Base-by-base conservation (phyloP, 1,140 invertebrate genomes). In the Aphelenchoides besseyi region DNA sequence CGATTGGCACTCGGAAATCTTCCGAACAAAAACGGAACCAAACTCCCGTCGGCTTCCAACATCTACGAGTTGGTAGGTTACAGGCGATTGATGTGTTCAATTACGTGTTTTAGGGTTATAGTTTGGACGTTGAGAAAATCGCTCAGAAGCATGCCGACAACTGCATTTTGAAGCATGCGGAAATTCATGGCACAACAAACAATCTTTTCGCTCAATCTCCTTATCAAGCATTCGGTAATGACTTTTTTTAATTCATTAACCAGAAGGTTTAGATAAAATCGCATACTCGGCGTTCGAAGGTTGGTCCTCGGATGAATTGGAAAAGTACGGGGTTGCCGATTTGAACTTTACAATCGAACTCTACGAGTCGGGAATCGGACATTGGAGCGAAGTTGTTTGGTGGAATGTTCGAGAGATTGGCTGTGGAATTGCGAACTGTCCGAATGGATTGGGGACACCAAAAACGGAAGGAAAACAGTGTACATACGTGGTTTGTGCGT, bases 351-450 rank as follows among this genome's bases (percentile, higher is more conserved):
- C 18, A 59, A 59, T 48, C 12, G 41, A 48, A 12, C 12, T 48
- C 41, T 48, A 59, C 55, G 32, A 59, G 18, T 29, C 26, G 12
- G 18, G 18, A 8, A 23, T 59, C 12, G 55, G 55, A 33, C 55
- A 59, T 18, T 59, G 55, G 55, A 23, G 5, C 5, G 55, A 59
- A 33, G 18, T 59, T 18, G 18, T 8, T 28, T 59, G 55, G 55
- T 18, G 18, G 5, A 18, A 59, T 33, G 55, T 59, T 28, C 55
- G 5, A 8, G 55, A 59, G 55, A 59, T 59, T 33, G 55, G 55
- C 12, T 59, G 55, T 23, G 55, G 55, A 59, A 59, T 59, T 33
- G 55, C 55, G 18, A 59, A 59, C 23, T 59, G 55, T 33, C 18
- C 55, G 41, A 48, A 48, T 23, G 41, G 41, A 48, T 48, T 48